Base-by-base conservation (phyloP, 2,888 invertebrate species). In the Scaptomyza parva region DNA sequence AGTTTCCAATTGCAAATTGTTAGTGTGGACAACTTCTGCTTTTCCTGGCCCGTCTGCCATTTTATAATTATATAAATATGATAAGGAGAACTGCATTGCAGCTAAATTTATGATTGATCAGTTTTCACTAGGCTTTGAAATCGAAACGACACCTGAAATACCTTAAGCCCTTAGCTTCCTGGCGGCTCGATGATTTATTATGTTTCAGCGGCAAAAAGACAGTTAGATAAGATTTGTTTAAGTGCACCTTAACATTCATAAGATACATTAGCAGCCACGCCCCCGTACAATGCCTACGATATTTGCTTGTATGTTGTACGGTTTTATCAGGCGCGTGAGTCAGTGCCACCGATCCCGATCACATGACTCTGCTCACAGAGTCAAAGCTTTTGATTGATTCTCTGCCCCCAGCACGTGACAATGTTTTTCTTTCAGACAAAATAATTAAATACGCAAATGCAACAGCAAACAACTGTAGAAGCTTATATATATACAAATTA, bases 401-500 rank as follows among this genome's bases (percentile, higher is more conserved):
- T 70, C 59, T 70, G 22, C 8, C 24, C 5, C 54, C 61, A 57
- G 86, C 82, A 83, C 82, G 82, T 88, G 82, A 88, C 76, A 57
- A 50, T 14, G 5, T 22, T 35, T 45, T 22, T 11, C 20, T 20
- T 53, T 52, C 60, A 50, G 60, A 64, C 61, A 55, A 60, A 62
- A 62, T 57, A 77, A 82, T 77, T 71, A 71, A 77, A 69, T 68
- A 44, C 50, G 57, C 61, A 76, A 80, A 76, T 79, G 86, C 84
- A 70, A 11, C 47, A 12, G 60, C 47, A 77, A 69, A 83, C 55
- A 82, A 52, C 20, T 51, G 30, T 33, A 37, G 12, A 52, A 76
- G 6, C 8, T 1, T 33, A 47, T 20, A 11, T 37, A 35, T 43
- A 30, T 5, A 45, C n/a, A n/a, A n/a, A n/a, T n/a, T 40, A 55